phyloP scores from a whole-genome alignment of 2,113 vertebrate genomes.

The Cynoglossus semilaevis region DNA sequence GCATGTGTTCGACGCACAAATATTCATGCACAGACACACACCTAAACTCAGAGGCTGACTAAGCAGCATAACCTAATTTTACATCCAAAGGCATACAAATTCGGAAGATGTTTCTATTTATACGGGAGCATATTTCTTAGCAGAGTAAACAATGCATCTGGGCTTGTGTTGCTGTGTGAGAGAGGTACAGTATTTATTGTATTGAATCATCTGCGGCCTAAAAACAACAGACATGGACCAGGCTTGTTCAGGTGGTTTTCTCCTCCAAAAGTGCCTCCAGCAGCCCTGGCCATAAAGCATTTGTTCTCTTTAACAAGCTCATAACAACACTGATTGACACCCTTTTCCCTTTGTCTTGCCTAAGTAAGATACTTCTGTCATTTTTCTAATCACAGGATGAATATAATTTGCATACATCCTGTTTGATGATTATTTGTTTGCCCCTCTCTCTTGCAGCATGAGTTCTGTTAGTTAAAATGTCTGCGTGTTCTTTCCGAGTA shows the following conservation, averaged over 20 bases:
- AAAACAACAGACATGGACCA: slow-evolving; percentile 51
- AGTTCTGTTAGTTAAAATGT: slow-evolving; percentile 60
- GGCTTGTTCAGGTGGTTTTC: slow-evolving; percentile 51
- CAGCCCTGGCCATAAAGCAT: slow-evolving; percentile 41
- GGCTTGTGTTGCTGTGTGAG: slow-evolving; percentile 29
- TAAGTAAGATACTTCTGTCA: slow-evolving; percentile 43
- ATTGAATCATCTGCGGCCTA: slow-evolving; percentile 51
- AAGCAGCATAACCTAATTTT: slow-evolving; percentile 56
- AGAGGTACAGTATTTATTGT: slow-evolving; percentile 48
- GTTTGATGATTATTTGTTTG: slow-evolving; percentile 56
- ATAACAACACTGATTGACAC: slow-evolving; percentile 51
- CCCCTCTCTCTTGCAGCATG: slow-evolving; percentile 30
- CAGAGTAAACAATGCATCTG: slow-evolving; percentile 40
- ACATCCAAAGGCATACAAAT: slow-evolving; percentile 37
- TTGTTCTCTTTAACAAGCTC: slow-evolving; percentile 43
- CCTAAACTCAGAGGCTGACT: slow-evolving; percentile 40
- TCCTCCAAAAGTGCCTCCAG: slow-evolving; percentile 43
- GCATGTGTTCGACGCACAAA: slow-evolving; percentile 7
- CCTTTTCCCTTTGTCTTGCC: slow-evolving; percentile 27
- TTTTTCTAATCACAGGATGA: slow-evolving; percentile 54
- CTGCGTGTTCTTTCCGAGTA: slow-evolving; percentile 52
- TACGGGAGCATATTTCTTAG: slow-evolving; percentile 44
- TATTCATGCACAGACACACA: slow-evolving; percentile 18
- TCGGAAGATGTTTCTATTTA: slow-evolving; percentile 51
- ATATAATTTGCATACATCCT: slow-evolving; percentile 59